Conservation (phyloP, 2,888 invertebrate species). For the Keiferia lycopersicella region DNA sequence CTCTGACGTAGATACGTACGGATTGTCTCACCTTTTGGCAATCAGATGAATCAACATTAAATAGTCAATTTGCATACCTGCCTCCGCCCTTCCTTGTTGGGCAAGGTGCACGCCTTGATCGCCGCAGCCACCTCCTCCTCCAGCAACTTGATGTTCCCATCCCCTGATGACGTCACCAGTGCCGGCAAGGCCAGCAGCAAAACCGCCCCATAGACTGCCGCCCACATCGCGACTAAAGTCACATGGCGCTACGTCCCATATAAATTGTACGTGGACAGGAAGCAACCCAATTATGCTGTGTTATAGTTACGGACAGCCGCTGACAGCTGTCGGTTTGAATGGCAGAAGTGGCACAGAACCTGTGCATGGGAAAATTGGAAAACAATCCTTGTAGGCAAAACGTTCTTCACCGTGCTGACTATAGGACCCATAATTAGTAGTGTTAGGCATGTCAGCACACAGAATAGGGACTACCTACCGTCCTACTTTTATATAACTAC, state of each 20-base stretch:
- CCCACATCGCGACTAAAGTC: constrained; percentile 45
- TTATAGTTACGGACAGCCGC: constrained; percentile 10
- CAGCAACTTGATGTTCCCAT: constrained; percentile 69
- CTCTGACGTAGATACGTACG: no score
- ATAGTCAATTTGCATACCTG: constrained; percentile 1
- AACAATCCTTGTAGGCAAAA: no score
- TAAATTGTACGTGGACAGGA: constrained; percentile 30
- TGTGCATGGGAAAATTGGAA: constrained; percentile 3
- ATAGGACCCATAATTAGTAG: no score
- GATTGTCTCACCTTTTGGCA: no score
- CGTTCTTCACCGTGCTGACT: no score
- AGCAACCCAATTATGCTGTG: constrained; percentile 20
- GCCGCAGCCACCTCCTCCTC: constrained; percentile 67
- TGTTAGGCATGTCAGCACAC: no score
- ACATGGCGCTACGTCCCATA: constrained; percentile 14
- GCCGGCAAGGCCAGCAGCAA: constrained; percentile 50
- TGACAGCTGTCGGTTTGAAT: constrained; percentile 11
- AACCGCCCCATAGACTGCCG: constrained; percentile 37
- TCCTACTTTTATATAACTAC: no score
- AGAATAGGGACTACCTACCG: no score
- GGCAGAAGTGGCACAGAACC: constrained; percentile 9
- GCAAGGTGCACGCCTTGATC: constrained; percentile 53
- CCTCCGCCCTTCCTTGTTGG: constrained; percentile 31
- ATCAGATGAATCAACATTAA: no score
- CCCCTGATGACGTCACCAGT: constrained; percentile 52